These are phyloP conservation scores for Actinemys pallida DNA, from an alignment of 2,113 vertebrate species.

Conservation along the genomic window DNA sequence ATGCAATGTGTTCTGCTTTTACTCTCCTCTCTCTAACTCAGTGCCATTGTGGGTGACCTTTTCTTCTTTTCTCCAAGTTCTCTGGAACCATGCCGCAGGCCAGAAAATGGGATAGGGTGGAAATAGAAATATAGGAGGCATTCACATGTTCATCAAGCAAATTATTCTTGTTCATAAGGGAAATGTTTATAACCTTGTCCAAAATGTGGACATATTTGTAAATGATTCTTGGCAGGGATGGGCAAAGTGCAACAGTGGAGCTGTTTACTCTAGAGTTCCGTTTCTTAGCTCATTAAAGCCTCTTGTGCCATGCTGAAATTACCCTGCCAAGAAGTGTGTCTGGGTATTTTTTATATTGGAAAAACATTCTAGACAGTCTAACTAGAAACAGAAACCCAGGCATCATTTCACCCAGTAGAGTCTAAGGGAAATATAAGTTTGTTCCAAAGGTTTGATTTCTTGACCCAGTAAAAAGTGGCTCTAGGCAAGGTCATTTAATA, in stretches of 20 bases:
- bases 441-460: conserved; percentile 21
- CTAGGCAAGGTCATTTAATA: conserved; percentile 64
- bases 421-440: conserved; percentile 32
- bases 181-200: conserved; percentile 64
- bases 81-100: conserved; percentile 28
- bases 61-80: conserved; percentile 24
- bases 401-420: conserved; percentile 30
- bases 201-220: conserved; percentile 57
- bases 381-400: not conserved
- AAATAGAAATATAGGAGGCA: conserved; percentile 43
- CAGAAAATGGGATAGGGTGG: not conserved
- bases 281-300: conserved; percentile 30
- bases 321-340: conserved; percentile 27
- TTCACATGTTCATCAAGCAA: not conserved
- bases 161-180: conserved; percentile 17
- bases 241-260: conserved; percentile 35
- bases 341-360: conserved; percentile 3
- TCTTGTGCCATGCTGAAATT: not conserved
- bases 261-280: conserved; percentile 32
- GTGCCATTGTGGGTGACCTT: conserved; percentile 25
- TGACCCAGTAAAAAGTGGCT: conserved; percentile 43
- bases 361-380: conserved; percentile 8
- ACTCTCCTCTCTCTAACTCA: conserved; percentile 1
- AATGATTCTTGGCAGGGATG: conserved; percentile 60
- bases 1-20: not conserved